phyloP scores from a whole-genome alignment of 2,888 invertebrate genomes.

The Xestia rhomboidea region DNA sequence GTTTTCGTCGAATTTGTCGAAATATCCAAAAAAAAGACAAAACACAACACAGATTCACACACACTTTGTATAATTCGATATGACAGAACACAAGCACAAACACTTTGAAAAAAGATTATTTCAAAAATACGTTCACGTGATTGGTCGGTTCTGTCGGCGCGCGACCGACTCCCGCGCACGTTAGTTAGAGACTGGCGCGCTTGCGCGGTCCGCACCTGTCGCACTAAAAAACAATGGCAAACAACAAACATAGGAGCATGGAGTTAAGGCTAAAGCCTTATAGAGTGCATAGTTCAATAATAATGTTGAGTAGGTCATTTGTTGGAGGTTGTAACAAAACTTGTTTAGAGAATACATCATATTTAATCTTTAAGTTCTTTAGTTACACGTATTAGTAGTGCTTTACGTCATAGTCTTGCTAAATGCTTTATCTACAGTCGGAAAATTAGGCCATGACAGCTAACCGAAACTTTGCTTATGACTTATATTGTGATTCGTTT shows the following conservation, averaged over 20 bases:
- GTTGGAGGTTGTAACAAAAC: conserved; percentile 43
- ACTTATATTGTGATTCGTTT: too few relatives aligned
- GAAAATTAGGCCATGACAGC: neutral
- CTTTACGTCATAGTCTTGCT: neutral
- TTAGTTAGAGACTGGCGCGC: conserved; percentile 81
- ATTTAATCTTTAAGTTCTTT: conserved; percentile 15
- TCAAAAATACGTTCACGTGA: conserved; percentile 66
- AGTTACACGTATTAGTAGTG: neutral
- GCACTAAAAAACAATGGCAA: conserved; percentile 87
- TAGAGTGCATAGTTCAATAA: conserved; percentile 65
- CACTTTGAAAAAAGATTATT: conserved; percentile 50
- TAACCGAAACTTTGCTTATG: too few relatives aligned
- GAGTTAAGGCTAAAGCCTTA: conserved; percentile 63
- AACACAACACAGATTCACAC: conserved; percentile 64
- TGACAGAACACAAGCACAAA: conserved; percentile 43
- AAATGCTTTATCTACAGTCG: neutral
- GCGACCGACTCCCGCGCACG: conserved; percentile 83
- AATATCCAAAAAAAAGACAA: conserved; percentile 69
- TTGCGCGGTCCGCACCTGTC: conserved; percentile 82
- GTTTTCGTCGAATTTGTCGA: conserved; percentile 51
- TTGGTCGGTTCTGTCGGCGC: conserved; percentile 57
- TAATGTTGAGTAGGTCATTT: conserved; percentile 67
- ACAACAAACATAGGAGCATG: conserved; percentile 78
- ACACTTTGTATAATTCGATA: conserved; percentile 52
- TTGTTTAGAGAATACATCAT: conserved; percentile 34